Conservation (phyloP, 2,888 invertebrate species). For the Dascillus cervinus region DNA sequence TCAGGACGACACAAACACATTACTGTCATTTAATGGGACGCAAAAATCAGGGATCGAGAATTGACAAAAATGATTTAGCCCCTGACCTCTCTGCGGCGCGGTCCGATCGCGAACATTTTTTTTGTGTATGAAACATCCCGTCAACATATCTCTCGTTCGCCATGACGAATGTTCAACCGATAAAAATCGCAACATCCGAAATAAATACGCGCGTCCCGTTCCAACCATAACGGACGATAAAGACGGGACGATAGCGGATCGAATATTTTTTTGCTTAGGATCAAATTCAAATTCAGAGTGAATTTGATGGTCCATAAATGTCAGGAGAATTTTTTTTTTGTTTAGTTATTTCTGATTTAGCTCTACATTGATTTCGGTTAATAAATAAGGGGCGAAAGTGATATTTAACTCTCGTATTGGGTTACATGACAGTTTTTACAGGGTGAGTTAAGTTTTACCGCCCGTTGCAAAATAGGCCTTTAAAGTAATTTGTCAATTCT, state of each 20-base stretch:
- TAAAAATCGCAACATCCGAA: slow-evolving; percentile 14
- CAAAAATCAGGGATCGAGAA: slow-evolving; percentile 25
- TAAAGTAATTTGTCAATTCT: too few species aligned
- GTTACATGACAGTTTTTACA: too few species aligned
- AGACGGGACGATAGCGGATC: neutral
- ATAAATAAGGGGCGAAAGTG: slow-evolving; percentile 38
- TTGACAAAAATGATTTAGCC: slow-evolving; percentile 27
- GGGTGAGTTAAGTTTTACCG: too few species aligned
- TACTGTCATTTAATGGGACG: slow-evolving; percentile 22
- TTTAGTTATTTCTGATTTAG: slow-evolving; percentile 32
- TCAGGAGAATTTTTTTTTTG: slow-evolving; percentile 31
- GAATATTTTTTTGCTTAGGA: slow-evolving; percentile 11
- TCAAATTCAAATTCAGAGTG: slow-evolving; percentile 27
- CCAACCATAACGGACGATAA: neutral
- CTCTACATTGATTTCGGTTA: slow-evolving; percentile 37
- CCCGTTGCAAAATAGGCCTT: neutral
- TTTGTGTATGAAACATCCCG: slow-evolving; percentile 29
- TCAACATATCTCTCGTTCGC: slow-evolving; percentile 24
- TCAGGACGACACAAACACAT: slow-evolving; percentile 23
- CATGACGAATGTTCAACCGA: slow-evolving; percentile 18
- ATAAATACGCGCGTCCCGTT: slow-evolving; percentile 10
- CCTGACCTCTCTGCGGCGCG: slow-evolving; percentile 19
- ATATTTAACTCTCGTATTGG: slow-evolving; percentile 19
- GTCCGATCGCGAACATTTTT: too few species aligned
- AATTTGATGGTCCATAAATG: slow-evolving; percentile 39